A percentile compares a stretch with the other conserved stretches of the same genome.
Evolutionary conservation across 2,888 invertebrate species (phyloP).

Genomic region (Hirtodrosophila cameraria): DNA sequence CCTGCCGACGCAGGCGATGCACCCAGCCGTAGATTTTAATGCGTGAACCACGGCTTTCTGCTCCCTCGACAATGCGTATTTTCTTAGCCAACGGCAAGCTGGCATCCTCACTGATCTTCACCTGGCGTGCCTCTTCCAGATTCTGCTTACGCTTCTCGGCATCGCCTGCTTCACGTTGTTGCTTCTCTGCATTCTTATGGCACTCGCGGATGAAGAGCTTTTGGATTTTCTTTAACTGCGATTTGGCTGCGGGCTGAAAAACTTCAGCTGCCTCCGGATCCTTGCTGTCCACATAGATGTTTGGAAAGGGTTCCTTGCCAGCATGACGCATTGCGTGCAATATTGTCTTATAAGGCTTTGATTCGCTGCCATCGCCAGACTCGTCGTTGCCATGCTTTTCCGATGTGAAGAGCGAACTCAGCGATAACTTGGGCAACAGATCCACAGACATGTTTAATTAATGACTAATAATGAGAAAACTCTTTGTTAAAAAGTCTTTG

Average conservation of each 20-base stretch:
- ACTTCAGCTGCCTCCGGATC: conserved; percentile 86
- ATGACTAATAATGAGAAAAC: too few relatives aligned
- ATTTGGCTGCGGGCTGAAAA: conserved; percentile 94
- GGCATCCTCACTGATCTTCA: conserved; percentile 91
- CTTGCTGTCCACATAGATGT: conserved; percentile 93
- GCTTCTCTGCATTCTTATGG: conserved; percentile 91
- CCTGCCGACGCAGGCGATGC: conserved; percentile 97
- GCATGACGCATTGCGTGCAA: conserved; percentile 94
- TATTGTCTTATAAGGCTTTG: conserved; percentile 95
- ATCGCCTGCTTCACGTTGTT: conserved; percentile 91
- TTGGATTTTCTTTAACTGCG: conserved; percentile 96
- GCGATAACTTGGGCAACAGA: too few relatives aligned
- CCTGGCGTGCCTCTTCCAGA: conserved; percentile 95
- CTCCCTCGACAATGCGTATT: conserved; percentile 91
- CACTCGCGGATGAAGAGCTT: conserved; percentile 94
- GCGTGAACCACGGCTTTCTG: conserved; percentile 88
- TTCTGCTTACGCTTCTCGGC: conserved; percentile 93
- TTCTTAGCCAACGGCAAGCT: conserved; percentile 89
- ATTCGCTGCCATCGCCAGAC: conserved; percentile 92
- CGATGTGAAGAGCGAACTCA: conserved; percentile 90
- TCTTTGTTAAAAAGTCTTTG: too few relatives aligned
- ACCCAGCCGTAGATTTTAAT: conserved; percentile 97
- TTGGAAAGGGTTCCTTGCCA: conserved; percentile 94
- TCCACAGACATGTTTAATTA: too few relatives aligned
- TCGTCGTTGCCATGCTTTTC: conserved; percentile 95